Evolutionary conservation across 1,140 invertebrate species (phyloP), one percentile per base, ranked within the genome.

Genomic region (Nebria ingens): DNA sequence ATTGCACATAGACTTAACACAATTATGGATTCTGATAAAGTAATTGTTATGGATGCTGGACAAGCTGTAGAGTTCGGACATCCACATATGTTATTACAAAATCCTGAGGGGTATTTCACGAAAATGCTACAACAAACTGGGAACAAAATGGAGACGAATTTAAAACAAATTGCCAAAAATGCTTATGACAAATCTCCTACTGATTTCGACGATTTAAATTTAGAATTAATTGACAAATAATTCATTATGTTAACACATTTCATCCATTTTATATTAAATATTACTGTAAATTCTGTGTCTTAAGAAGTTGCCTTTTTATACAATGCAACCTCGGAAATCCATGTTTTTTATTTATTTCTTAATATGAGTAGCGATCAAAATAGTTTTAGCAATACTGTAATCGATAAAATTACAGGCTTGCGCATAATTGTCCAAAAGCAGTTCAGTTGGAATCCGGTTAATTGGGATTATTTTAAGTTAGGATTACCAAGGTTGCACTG

Each of bases 1-100:
- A 85, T 88, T 34, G 85, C 85, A 4, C 85, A 87, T 68, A 70
- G 85, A 53, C 64, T 87, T 9, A 85, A 91, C 65, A 91, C 89
- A 1, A 86, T 91, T 40, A 86, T 92, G 82, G 88, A 92, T 65
- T 85, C 81, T 4, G 83, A 83, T 68, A 78, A 79, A 52, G 78
- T 88, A 51, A 64, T 89, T 61, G 81, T 85, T 0, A 76, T 87
- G 73, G 81, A 86, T 58, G 74, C 76, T 51, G 79, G 87, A 69
- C 73, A 84, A 52, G 68, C 71, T 0, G 71, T 71, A 13, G 87
- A 91, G 70, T 85, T 85, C 65, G 86, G 85, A 52, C 76, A 79
- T 63, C 86, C 87, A 0, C 69, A 80, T 55, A 60, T 76, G 13
- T 67, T 89, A 40, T 61, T 86, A 11, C 73, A 81, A 60, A 79